A percentile compares a stretch with the other conserved stretches of the same genome.
These are phyloP conservation scores for Sminthopsis crassicaudata DNA, from an alignment of 2,113 vertebrate species.

Conservation along the genomic window DNA sequence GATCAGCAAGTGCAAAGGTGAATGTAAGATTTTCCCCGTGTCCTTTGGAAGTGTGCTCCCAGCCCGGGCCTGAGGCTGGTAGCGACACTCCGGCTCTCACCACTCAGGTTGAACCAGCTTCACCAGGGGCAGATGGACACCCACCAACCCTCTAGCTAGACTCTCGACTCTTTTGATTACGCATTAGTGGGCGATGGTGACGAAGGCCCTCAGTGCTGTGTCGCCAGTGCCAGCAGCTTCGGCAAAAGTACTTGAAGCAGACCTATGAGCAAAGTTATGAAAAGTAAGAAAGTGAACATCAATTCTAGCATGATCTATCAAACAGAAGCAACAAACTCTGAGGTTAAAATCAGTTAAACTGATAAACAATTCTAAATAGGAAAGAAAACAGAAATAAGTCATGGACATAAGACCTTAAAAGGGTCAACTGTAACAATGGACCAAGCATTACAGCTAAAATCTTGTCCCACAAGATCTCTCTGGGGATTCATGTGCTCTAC, in stretches of 20 bases:
- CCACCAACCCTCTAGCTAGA: conserved; percentile 87
- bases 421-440: background rate
- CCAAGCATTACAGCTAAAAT: background rate
- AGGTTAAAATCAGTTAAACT: background rate
- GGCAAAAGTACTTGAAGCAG: conserved; percentile 99
- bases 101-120: conserved; percentile 71
- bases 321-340: background rate
- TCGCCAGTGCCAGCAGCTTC: conserved; percentile 98
- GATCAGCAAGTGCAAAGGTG: conserved; percentile 99
- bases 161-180: conserved; percentile 98
- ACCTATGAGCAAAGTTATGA: conserved; percentile 81
- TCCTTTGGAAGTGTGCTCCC: conserved; percentile 88
- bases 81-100: conserved; percentile 76
- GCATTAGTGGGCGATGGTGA: conserved; percentile 98
- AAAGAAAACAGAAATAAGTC: background rate
- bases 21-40: conserved; percentile 86
- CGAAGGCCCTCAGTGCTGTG: conserved; percentile 97
- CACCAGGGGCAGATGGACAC: conserved; percentile 21
- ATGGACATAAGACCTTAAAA: background rate
- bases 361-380: background rate
- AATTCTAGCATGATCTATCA: background rate
- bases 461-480: background rate
- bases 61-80: conserved; percentile 81
- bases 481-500: background rate
- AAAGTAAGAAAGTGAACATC: background rate